phyloP scores from a whole-genome alignment of 1,140 invertebrate species.

The Lepidurus arcticus region DNA sequence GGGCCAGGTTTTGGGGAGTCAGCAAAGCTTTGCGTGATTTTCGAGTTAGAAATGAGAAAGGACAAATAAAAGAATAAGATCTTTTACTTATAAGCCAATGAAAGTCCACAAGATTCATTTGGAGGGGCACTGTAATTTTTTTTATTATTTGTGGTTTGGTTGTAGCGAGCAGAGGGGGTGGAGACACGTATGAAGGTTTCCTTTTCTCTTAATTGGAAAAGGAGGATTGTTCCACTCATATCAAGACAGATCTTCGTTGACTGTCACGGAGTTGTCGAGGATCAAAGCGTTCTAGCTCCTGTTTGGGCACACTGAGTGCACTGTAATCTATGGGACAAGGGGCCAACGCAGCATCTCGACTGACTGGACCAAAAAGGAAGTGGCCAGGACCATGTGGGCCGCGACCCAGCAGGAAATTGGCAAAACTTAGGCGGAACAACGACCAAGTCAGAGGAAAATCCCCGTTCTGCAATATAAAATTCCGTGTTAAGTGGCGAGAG shows the following conservation, averaged over 20 bases:
- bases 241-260: conserved; percentile 63
- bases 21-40: neutral
- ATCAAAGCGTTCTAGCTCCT: conserved; percentile 60
- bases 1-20: neutral
- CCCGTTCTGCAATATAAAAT: conserved; percentile 54
- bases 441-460: conserved; percentile 57
- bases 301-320: conserved; percentile 53
- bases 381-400: conserved; percentile 66
- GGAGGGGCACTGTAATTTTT: too few species aligned
- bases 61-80: neutral
- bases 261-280: conserved; percentile 52
- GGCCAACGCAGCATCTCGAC: conserved; percentile 50
- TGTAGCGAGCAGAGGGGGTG: neutral
- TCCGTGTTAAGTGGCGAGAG: neutral
- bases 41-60: neutral
- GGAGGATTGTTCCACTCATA: conserved; percentile 32
- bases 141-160: neutral
- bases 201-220: neutral
- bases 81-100: too few species aligned
- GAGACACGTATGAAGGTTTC: conserved; percentile 9
- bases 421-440: conserved; percentile 60
- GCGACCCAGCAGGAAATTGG: conserved; percentile 63
- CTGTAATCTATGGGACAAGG: conserved; percentile 67
- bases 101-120: too few species aligned
- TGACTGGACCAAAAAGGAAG: conserved; percentile 59